These are phyloP conservation scores for Stenolophus ochropezus DNA, from an alignment of 2,888 invertebrate species.

Conservation along the genomic window DNA sequence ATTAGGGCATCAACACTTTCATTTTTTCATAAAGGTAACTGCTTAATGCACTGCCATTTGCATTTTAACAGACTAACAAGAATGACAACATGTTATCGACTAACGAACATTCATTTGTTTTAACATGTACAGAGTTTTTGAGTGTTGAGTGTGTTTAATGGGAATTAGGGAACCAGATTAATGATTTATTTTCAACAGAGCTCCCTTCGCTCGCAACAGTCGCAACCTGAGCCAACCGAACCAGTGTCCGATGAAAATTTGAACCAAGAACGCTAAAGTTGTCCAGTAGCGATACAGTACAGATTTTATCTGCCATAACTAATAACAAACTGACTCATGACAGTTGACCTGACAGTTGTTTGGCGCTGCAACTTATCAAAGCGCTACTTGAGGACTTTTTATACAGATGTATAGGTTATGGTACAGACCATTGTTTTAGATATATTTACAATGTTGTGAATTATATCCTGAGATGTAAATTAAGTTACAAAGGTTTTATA, in stretches of 20 bases:
- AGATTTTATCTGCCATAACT: background rate
- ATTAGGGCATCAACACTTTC: constrained; percentile 66
- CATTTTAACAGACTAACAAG: constrained; percentile 8
- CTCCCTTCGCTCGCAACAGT: constrained; percentile 78
- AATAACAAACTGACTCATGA: constrained; percentile 13
- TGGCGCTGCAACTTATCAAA: constrained; percentile 8
- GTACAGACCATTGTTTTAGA: constrained; percentile 52
- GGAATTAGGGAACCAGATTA: background rate
- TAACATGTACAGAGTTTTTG: too few relatives aligned
- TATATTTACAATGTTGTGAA: constrained; percentile 51
- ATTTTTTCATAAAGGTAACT: constrained; percentile 51
- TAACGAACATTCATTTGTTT: background rate
- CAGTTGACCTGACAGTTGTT: constrained; percentile 21
- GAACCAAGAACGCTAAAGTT: constrained; percentile 78
- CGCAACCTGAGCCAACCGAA: constrained; percentile 71
- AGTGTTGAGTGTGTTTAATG: background rate
- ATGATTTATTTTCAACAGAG: constrained; percentile 76
- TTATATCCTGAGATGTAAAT: constrained; percentile 42
- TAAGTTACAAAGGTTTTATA: constrained; percentile 42
- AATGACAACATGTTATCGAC: background rate
- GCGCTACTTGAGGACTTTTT: constrained; percentile 49
- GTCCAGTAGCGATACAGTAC: constrained; percentile 3
- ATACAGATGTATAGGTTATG: constrained; percentile 53
- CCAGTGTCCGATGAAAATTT: constrained; percentile 85
- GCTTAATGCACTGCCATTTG: constrained; percentile 45